Evolutionary conservation across 2,797 vertebrate species (phyloP).

Genomic region (Coilia nasus): DNA sequence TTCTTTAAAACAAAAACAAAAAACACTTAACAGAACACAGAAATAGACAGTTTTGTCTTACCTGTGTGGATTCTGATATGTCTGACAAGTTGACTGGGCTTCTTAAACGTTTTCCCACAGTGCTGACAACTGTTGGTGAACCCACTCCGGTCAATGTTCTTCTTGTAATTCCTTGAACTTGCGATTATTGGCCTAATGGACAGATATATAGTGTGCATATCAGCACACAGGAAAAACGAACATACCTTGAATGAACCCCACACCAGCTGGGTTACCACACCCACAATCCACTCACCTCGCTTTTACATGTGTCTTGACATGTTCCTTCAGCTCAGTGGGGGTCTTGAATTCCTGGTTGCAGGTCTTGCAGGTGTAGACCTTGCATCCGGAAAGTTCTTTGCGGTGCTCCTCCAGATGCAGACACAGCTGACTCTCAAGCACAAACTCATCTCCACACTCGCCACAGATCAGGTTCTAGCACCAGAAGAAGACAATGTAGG

Average conservation of each 20-base stretch:
- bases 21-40: neutral
- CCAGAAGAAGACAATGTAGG: neutral
- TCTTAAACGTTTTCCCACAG: conserved; percentile 97
- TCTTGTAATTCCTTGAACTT: conserved; percentile 91
- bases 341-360: conserved; percentile 89
- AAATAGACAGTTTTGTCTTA: conserved; percentile 57
- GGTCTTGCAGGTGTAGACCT: conserved; percentile 84
- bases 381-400: conserved; percentile 86
- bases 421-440: conserved; percentile 93
- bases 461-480: conserved; percentile 91
- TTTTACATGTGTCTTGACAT: conserved; percentile 90
- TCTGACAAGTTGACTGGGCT: conserved; percentile 94
- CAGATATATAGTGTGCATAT: neutral
- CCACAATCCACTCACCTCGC: conserved; percentile 77
- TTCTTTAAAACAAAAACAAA: neutral
- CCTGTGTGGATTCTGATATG: conserved; percentile 98
- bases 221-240: neutral
- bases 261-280: neutral
- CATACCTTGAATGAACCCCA: neutral
- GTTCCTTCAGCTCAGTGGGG: conserved; percentile 86
- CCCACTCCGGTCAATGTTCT: conserved; percentile 92
- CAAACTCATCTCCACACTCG: conserved; percentile 97
- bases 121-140: conserved; percentile 96
- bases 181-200: conserved; percentile 76
- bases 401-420: conserved; percentile 94